These are phyloP conservation scores for Calypte anna DNA, from an alignment of 2,113 vertebrate genomes.

Conservation along the genomic window DNA sequence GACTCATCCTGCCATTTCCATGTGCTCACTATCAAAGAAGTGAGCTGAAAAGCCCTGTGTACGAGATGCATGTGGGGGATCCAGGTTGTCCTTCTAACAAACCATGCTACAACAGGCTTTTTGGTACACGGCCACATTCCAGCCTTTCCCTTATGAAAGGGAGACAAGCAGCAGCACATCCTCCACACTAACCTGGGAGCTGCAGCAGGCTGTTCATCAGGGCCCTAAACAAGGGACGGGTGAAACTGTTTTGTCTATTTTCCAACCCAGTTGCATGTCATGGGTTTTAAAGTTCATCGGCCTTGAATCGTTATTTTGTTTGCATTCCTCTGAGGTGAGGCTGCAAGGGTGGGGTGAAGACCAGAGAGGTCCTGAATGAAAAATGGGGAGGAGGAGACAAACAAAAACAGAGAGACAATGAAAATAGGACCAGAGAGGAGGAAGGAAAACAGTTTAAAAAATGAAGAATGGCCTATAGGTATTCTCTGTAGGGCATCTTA, in stretches of 20 bases:
- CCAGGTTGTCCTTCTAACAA: slow-evolving; percentile 46
- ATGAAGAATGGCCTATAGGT: background rate
- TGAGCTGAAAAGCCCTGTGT: slow-evolving; percentile 21
- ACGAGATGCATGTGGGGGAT: background rate
- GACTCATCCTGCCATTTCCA: slow-evolving; percentile 39
- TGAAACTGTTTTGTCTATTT: slow-evolving; percentile 66
- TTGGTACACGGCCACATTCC: slow-evolving; percentile 59
- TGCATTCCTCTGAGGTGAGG: slow-evolving; percentile 65
- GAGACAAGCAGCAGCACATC: slow-evolving; percentile 55
- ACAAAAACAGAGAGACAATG: slow-evolving; percentile 27
- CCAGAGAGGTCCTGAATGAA: slow-evolving; percentile 27
- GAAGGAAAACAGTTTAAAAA: background rate
- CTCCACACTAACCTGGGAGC: slow-evolving; percentile 11
- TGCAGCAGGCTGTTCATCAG: slow-evolving; percentile 29
- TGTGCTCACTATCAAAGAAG: slow-evolving; percentile 33
- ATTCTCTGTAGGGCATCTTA: background rate
- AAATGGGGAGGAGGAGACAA: slow-evolving; percentile 41
- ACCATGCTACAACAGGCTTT: slow-evolving; percentile 47
- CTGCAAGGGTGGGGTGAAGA: slow-evolving; percentile 43
- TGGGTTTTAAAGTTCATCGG: slow-evolving; percentile 67
- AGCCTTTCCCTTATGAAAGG: slow-evolving; percentile 65
- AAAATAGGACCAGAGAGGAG: background rate
- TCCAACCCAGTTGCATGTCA: slow-evolving; percentile 53
- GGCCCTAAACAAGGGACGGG: slow-evolving; percentile 40
- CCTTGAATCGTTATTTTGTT: slow-evolving; percentile 45